These are phyloP conservation scores for Sciurus niger DNA, from an alignment of 2,113 vertebrate genomes.

Conservation along the genomic window DNA sequence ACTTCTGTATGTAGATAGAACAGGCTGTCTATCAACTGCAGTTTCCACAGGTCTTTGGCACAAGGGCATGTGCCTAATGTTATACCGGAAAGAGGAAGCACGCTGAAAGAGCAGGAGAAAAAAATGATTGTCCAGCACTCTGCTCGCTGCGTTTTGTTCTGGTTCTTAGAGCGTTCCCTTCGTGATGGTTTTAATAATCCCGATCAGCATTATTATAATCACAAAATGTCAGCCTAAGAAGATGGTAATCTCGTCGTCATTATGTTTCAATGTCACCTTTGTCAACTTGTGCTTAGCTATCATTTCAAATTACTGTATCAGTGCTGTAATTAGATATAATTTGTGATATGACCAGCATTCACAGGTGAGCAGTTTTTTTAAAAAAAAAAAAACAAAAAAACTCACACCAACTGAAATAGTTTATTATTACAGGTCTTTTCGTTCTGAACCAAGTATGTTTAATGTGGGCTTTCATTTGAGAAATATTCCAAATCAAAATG, in stretches of 20 bases:
- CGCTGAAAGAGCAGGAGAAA: slow-evolving; percentile 59
- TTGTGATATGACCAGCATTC: slow-evolving; percentile 85
- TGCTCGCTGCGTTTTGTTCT: slow-evolving; percentile 78
- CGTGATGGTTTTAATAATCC: slow-evolving; percentile 88
- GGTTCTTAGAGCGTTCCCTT: slow-evolving; percentile 81
- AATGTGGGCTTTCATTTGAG: slow-evolving; percentile 54
- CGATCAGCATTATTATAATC: slow-evolving; percentile 87
- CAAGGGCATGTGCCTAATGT: slow-evolving; percentile 63
- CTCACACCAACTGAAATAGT: slow-evolving; percentile 66
- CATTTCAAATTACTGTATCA: slow-evolving; percentile 83
- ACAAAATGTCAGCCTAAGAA: slow-evolving; percentile 89
- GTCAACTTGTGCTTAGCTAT: slow-evolving; percentile 86
- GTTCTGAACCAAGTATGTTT: slow-evolving; percentile 68
- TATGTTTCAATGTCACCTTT: slow-evolving; percentile 90
- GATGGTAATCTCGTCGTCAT: slow-evolving; percentile 85
- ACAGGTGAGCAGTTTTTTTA: slow-evolving; percentile 80
- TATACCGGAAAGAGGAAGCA: slow-evolving; percentile 50
- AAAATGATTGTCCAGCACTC: slow-evolving; percentile 72
- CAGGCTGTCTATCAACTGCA: slow-evolving; percentile 53
- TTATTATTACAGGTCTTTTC: slow-evolving; percentile 75
- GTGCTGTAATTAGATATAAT: slow-evolving; percentile 83
- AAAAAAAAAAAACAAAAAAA: slow-evolving; percentile 58
- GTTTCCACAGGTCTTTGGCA: slow-evolving; percentile 62
- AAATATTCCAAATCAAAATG: slow-evolving; percentile 76
- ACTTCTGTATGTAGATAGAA: slow-evolving; percentile 49